Conservation (phyloP, 2,888 invertebrate genomes). For the Xylota segnis region DNA sequence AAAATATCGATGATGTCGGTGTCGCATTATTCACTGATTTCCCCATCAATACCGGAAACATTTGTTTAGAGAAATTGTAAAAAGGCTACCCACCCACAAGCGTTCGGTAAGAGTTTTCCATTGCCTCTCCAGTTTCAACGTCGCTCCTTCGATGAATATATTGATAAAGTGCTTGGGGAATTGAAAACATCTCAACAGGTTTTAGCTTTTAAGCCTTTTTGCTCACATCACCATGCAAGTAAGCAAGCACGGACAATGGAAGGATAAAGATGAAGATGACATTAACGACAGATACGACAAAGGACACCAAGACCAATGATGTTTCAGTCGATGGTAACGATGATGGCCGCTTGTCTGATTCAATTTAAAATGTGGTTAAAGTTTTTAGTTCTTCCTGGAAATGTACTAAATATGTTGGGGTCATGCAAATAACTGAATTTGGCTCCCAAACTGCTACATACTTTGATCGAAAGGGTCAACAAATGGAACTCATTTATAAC, state of each 20-base stretch:
- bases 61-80: conserved; percentile 38
- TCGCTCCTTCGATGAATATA: conserved; percentile 74
- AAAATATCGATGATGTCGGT: conserved; percentile 39
- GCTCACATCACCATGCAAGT: conserved; percentile 49
- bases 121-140: background rate
- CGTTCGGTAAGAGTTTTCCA: conserved; percentile 6
- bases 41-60: conserved; percentile 36
- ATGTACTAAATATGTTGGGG: background rate
- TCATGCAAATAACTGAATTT: conserved; percentile 6
- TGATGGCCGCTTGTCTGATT: conserved; percentile 42
- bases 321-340: conserved; percentile 30
- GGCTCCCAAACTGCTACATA: background rate
- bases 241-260: conserved; percentile 41
- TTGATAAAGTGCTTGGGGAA: conserved; percentile 84
- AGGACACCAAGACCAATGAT: conserved; percentile 49
- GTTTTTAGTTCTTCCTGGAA: background rate
- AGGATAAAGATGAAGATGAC: conserved; percentile 56
- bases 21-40: conserved; percentile 60
- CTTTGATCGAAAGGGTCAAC: background rate
- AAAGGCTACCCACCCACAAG: conserved; percentile 20
- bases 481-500: background rate
- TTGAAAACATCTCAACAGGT: conserved; percentile 84
- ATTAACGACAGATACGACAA: conserved; percentile 19
- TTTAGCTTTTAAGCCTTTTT: conserved; percentile 82
- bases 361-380: conserved; percentile 51